These are phyloP conservation scores for Gerris lacustris DNA, from an alignment of 2,888 invertebrate species.

Conservation along the genomic window DNA sequence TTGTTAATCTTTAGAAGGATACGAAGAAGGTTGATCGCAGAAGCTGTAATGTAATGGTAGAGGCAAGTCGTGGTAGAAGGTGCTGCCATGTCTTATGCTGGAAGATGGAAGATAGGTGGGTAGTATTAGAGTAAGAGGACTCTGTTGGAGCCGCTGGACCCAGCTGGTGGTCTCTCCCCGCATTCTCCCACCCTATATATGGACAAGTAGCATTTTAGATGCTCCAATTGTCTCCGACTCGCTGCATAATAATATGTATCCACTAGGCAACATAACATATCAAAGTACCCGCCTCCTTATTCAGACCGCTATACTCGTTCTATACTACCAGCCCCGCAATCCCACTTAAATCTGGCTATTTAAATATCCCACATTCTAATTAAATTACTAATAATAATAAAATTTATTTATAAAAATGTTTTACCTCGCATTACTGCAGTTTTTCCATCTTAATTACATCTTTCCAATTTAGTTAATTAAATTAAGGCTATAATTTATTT, in stretches of 20 bases:
- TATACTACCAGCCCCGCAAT: neutral
- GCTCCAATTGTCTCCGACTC: conserved; percentile 5
- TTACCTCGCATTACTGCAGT: too few species aligned
- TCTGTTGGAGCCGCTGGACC: neutral
- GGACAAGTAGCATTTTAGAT: conserved; percentile 5
- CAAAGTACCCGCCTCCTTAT: conserved; percentile 2
- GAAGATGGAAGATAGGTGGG: neutral
- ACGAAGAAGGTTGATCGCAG: too few species aligned
- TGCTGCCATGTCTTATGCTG: too few species aligned
- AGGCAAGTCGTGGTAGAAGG: too few species aligned
- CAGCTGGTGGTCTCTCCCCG: neutral
- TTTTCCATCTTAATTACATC: too few species aligned
- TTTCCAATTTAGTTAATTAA: too few species aligned
- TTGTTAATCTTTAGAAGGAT: too few species aligned
- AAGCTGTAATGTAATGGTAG: too few species aligned
- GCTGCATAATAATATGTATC: neutral
- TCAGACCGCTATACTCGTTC: neutral
- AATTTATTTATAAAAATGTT: too few species aligned
- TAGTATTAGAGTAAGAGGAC: neutral
- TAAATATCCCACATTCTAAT: neutral
- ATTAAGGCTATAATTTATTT: too few species aligned
- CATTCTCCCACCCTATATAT: conserved; percentile 1
- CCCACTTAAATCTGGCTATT: neutral
- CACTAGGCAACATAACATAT: conserved; percentile 2
- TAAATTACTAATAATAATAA: too few species aligned